A percentile compares a stretch with the other conserved stretches of the same genome.
phyloP scores from a whole-genome alignment of 2,888 invertebrate genomes.

The Meloe dianella region DNA sequence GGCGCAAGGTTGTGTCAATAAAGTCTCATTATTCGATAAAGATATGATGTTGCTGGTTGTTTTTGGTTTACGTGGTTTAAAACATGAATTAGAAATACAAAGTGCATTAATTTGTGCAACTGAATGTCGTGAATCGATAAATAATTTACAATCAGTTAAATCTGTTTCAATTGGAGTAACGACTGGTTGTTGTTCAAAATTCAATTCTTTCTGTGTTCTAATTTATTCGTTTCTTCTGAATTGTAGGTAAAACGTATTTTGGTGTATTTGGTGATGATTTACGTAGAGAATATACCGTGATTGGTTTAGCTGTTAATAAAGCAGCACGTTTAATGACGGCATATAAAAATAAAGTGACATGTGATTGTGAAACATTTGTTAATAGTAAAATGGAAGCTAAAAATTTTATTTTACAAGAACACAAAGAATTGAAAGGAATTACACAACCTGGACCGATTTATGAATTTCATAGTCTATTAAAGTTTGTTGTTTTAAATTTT shows the following conservation, averaged over 20 bases:
- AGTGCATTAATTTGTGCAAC: slow-evolving; percentile 70
- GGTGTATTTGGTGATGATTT: too few species aligned
- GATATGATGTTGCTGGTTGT: slow-evolving; percentile 75
- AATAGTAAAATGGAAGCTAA: too few species aligned
- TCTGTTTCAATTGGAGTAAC: slow-evolving; percentile 71
- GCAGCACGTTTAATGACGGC: too few species aligned
- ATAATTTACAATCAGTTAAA: slow-evolving; percentile 58
- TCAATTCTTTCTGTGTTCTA: too few species aligned
- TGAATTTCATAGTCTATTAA: slow-evolving; percentile 61
- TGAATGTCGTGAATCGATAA: slow-evolving; percentile 62
- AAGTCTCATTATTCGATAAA: slow-evolving; percentile 73
- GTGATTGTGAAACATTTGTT: too few species aligned
- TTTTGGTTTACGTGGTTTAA: slow-evolving; percentile 76
- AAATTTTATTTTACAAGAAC: too few species aligned
- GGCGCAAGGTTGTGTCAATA: slow-evolving; percentile 68
- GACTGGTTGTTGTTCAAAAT: slow-evolving; percentile 63
- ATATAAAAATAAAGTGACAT: too few species aligned
- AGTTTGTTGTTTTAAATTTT: slow-evolving; percentile 19
- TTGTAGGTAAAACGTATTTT: too few species aligned
- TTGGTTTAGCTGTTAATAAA: too few species aligned
- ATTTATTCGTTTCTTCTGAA: too few species aligned
- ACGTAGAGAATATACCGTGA: too few species aligned
- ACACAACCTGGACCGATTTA: slow-evolving; percentile 69
- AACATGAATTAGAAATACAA: slow-evolving; percentile 72
- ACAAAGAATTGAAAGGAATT: too few species aligned